Evolutionary conservation across 35 echinoderm and acorn worm genomes (phyloP).

Genomic region (Diadema setosum): DNA sequence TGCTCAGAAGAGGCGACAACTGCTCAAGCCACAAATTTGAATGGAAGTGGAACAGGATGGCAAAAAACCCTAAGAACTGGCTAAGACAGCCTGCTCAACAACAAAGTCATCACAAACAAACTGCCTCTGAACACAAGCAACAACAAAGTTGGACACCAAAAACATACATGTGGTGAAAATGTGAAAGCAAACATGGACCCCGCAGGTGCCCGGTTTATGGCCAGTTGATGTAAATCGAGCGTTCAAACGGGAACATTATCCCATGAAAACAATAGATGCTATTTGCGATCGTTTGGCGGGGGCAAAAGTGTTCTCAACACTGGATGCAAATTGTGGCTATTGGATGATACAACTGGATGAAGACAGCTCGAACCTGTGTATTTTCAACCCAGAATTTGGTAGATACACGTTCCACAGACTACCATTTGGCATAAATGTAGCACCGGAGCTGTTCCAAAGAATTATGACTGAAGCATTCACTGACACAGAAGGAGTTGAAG

Average conservation of each 20-base stretch:
- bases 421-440: slow-evolving; percentile 5
- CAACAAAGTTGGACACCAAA: not conserved
- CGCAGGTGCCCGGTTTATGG: not conserved
- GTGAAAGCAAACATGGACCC: not conserved
- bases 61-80: too few species aligned
- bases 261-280: not conserved
- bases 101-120: not conserved
- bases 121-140: not conserved
- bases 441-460: not conserved
- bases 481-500: not conserved
- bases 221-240: not conserved
- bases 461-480: not conserved
- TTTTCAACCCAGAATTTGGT: not conserved
- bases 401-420: too few species aligned
- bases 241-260: not conserved
- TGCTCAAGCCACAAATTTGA: not conserved
- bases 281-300: too few species aligned
- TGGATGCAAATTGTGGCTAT: not conserved
- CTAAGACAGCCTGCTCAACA: not conserved
- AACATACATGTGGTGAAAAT: not conserved
- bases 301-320: too few species aligned
- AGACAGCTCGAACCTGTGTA: not conserved
- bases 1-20: not conserved
- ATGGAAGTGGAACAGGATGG: not conserved
- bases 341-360: not conserved